These are phyloP conservation scores for Phragmatobia fuliginosa DNA, from an alignment of 2,888 invertebrate genomes.

Conservation along the genomic window DNA sequence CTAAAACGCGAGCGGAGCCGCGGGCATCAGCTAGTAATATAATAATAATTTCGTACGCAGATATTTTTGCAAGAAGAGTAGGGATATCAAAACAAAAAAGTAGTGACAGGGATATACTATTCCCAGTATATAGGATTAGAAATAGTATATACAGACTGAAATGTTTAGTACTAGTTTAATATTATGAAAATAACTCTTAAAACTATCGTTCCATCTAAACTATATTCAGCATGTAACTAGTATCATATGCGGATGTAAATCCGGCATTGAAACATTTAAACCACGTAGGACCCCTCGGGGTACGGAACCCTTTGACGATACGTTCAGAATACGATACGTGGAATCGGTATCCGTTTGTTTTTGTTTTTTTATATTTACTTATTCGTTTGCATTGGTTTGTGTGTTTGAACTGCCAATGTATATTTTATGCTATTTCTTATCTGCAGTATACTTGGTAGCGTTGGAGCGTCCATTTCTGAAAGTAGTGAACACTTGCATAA, in stretches of 20 bases:
- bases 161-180: slow-evolving; percentile 5
- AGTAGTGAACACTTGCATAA: background rate
- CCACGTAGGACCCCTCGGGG: slow-evolving; percentile 71
- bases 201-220: slow-evolving; percentile 51
- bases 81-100: background rate
- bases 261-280: slow-evolving; percentile 79
- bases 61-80: too few relatives aligned
- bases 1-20: too few relatives aligned
- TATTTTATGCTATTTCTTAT: slow-evolving; percentile 8
- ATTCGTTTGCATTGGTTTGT: slow-evolving; percentile 13
- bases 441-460: background rate
- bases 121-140: background rate
- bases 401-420: slow-evolving; percentile 9
- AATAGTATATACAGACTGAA: slow-evolving; percentile 8
- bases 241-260: slow-evolving; percentile 71
- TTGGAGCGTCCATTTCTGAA: background rate
- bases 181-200: slow-evolving; percentile 27
- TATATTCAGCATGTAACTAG: slow-evolving; percentile 61
- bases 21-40: too few relatives aligned
- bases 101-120: too few relatives aligned
- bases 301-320: slow-evolving; percentile 49
- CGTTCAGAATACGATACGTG: slow-evolving; percentile 49
- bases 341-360: slow-evolving; percentile 31
- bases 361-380: slow-evolving; percentile 21
- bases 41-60: too few relatives aligned